Evolutionary conservation across 2,888 invertebrate genomes (phyloP).

Genomic region (Mimumesa dahlbomi): DNA sequence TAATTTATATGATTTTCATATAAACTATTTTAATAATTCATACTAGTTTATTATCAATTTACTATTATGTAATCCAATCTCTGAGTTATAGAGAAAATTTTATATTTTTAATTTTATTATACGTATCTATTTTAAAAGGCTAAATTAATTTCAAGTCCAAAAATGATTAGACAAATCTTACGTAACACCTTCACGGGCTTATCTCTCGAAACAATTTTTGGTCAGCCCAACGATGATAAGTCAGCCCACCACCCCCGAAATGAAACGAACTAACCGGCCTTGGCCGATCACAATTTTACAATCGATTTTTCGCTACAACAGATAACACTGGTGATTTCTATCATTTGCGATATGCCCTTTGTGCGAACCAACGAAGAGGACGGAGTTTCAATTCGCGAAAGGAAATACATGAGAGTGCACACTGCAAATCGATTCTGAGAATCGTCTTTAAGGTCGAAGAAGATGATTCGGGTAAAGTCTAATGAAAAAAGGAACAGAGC

Average conservation of each 20-base stretch:
- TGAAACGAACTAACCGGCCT: not conserved
- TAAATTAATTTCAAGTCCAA: too few species aligned
- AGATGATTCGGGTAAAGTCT: constrained; percentile 8
- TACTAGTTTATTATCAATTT: too few species aligned
- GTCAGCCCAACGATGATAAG: not conserved
- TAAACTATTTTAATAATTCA: too few species aligned
- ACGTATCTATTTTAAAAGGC: too few species aligned
- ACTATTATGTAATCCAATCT: too few species aligned
- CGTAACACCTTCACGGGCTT: too few species aligned
- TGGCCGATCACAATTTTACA: not conserved
- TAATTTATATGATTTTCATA: too few species aligned
- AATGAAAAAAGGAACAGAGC: not conserved
- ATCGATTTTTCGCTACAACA: constrained; percentile 4
- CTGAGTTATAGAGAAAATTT: too few species aligned
- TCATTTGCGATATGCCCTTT: constrained; percentile 16
- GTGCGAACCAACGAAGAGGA: not conserved
- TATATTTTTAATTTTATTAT: too few species aligned
- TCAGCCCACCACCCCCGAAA: not conserved
- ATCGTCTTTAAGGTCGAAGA: constrained; percentile 5
- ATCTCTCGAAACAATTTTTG: not conserved
- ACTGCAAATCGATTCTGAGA: constrained; percentile 18
- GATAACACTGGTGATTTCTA: not conserved
- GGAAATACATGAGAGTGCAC: constrained; percentile 12
- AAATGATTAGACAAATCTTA: too few species aligned
- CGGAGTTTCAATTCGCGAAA: constrained; percentile 2